Conservation (phyloP, 1,140 invertebrate genomes). For the Drosophila sulfurigaster region DNA sequence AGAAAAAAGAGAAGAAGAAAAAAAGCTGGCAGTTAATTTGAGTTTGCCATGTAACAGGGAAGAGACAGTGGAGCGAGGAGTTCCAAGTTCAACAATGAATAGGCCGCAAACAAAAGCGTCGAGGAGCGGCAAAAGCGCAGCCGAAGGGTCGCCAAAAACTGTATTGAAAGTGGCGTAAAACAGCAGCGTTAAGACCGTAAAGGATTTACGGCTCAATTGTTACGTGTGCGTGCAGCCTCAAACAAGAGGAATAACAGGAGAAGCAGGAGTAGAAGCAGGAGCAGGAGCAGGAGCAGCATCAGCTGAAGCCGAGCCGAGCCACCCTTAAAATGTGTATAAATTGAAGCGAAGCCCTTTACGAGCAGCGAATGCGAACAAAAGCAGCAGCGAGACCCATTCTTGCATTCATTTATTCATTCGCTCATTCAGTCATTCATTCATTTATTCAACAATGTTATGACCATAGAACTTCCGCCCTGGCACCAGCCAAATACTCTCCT, state of each 20-base stretch:
- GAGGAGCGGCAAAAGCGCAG: constrained; percentile 62
- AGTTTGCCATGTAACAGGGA: constrained; percentile 58
- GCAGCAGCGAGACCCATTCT: constrained; percentile 51
- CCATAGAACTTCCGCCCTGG: constrained; percentile 34
- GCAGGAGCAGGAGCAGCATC: background rate
- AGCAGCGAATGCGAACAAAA: constrained; percentile 63
- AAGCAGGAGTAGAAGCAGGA: background rate
- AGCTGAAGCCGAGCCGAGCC: constrained; percentile 18
- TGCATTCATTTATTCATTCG: constrained; percentile 43
- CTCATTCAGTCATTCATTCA: constrained; percentile 47
- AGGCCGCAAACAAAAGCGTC: constrained; percentile 28
- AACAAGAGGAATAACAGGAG: constrained; percentile 15
- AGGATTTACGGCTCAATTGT: constrained; percentile 84
- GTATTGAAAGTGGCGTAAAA: constrained; percentile 64
- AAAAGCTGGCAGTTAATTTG: constrained; percentile 63
- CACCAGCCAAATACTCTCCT: background rate
- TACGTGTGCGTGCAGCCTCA: constrained; percentile 65
- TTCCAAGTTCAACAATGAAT: constrained; percentile 19
- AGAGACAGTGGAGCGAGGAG: background rate
- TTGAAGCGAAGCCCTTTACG: constrained; percentile 67
- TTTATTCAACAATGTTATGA: constrained; percentile 65
- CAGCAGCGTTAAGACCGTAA: constrained; percentile 76
- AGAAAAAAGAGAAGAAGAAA: constrained; percentile 27
- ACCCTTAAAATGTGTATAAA: constrained; percentile 57
- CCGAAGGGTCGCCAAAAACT: constrained; percentile 22